Percentiles rank a stretch among this genome's conserved stretches.
phyloP scores from a whole-genome alignment of 2,888 invertebrate species.

The Apamea monoglypha region DNA sequence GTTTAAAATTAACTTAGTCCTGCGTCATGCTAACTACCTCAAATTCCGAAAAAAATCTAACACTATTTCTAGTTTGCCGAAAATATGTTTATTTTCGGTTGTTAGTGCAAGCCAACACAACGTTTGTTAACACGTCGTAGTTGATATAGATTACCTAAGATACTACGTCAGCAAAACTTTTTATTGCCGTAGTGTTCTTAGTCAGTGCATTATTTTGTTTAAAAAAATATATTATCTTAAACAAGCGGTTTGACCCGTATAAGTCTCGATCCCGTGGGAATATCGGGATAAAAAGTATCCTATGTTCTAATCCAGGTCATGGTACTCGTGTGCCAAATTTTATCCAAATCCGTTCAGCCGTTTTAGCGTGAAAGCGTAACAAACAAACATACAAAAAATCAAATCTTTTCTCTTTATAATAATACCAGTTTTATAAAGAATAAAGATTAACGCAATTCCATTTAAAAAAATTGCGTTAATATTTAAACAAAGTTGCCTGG shows the following conservation, averaged over 20 bases:
- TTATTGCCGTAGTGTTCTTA: slow-evolving; percentile 15
- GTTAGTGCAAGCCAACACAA: slow-evolving; percentile 51
- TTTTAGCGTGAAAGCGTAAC: no score
- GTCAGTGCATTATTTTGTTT: slow-evolving; percentile 4
- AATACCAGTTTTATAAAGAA: no score
- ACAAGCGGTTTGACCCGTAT: neutral
- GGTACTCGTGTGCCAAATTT: no score
- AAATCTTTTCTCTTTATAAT: no score
- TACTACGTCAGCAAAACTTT: slow-evolving; percentile 30
- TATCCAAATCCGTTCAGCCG: no score
- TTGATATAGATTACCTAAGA: slow-evolving; percentile 39
- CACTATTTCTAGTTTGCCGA: slow-evolving; percentile 55
- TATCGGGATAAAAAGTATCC: neutral
- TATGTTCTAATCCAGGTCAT: neutral
- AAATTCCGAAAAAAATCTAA: slow-evolving; percentile 45
- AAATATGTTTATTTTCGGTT: slow-evolving; percentile 54
- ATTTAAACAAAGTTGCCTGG: neutral
- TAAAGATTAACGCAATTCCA: no score
- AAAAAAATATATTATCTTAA: neutral
- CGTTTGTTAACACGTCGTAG: slow-evolving; percentile 44
- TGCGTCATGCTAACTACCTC: slow-evolving; percentile 55
- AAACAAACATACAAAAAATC: no score
- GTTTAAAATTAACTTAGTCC: slow-evolving; percentile 56
- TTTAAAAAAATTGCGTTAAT: neutral
- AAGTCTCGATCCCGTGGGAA: neutral